Evolutionary conservation across 2,888 invertebrate species (phyloP).

Genomic region (Junonia oenone): DNA sequence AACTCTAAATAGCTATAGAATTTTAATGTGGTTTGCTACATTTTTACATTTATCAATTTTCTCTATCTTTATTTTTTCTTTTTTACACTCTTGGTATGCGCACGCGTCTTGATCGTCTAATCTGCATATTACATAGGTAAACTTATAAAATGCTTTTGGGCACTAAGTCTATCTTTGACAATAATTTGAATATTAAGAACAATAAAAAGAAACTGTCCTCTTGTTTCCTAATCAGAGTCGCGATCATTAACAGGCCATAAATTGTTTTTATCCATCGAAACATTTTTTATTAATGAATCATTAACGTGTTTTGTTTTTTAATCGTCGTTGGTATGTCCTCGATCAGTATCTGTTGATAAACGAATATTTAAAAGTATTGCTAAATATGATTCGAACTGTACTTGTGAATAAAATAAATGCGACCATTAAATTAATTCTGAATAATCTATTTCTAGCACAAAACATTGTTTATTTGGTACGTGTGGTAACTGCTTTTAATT

Average conservation of each 20-base stretch:
- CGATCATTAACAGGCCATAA: too few relatives aligned
- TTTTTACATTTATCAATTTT: not conserved
- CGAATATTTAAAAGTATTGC: not conserved
- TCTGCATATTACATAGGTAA: too few relatives aligned
- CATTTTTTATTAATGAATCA: not conserved
- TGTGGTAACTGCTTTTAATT: constrained; percentile 17
- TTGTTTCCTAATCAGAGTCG: not conserved
- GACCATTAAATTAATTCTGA: not conserved
- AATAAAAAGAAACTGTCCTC: too few relatives aligned
- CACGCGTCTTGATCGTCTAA: too few relatives aligned
- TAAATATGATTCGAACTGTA: not conserved
- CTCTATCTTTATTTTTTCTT: not conserved
- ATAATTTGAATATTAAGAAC: too few relatives aligned
- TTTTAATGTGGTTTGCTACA: not conserved
- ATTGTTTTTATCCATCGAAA: too few relatives aligned
- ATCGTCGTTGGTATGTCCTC: not conserved
- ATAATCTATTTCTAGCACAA: not conserved
- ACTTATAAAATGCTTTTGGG: too few relatives aligned
- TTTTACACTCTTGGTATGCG: too few relatives aligned
- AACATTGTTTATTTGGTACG: constrained; percentile 6
- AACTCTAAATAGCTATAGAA: constrained; percentile 8
- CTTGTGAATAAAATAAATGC: not conserved
- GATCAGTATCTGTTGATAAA: not conserved
- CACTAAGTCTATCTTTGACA: too few relatives aligned
- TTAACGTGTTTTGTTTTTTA: not conserved